Base-by-base conservation (phyloP, 2,888 invertebrate genomes). In the Agonopterix alstromeriana region DNA sequence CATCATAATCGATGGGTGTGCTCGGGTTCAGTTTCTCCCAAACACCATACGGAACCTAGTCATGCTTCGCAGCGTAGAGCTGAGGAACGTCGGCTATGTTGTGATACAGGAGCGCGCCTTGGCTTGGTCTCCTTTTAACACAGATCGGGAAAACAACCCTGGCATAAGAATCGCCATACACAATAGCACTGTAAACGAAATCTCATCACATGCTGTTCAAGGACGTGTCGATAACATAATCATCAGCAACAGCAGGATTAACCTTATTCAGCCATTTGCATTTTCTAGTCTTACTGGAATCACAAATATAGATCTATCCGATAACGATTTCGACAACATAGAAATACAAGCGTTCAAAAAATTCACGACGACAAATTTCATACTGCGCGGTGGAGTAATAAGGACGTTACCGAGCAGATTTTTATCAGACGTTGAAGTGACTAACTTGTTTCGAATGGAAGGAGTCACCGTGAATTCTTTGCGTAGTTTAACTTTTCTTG, bases 331-430 rank as follows among this genome's bases (percentile, higher is more conserved):
- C 43, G 84, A 90, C 42, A 89, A 83, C 45, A 89, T 95, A 44
- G 92, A 93, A 57, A 90, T 90, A 41, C 92, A 95, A 78, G 92
- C 94, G 2, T 95, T 96, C 65, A 96, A 95, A 66, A 94, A 94
- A 77, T 94, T 96, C 67, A 90, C 92, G 27, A 91, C 93, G 0
- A 90, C 91, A 36, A 90, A 91, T 56, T 89, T 96, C 54, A 83
- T 91, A 55, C 75, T 96, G 46, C 87, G 89, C 42, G 92, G 93
- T 3, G 92, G 93, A 14, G 78, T 67, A 9, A 90, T 94, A 44
- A 77, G 83, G 35, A 85, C 83, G 46, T 72, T 95, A 51, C 94
- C 94, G 3, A 94, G 94, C 59, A 90, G 94, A 53, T 91, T 92
- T 50, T 90, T 95, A 69, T 93, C 94, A 50, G 94, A 95, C 61